These are phyloP conservation scores for Cheilosia impressa DNA, from an alignment of 2,888 invertebrate genomes.

Conservation along the genomic window DNA sequence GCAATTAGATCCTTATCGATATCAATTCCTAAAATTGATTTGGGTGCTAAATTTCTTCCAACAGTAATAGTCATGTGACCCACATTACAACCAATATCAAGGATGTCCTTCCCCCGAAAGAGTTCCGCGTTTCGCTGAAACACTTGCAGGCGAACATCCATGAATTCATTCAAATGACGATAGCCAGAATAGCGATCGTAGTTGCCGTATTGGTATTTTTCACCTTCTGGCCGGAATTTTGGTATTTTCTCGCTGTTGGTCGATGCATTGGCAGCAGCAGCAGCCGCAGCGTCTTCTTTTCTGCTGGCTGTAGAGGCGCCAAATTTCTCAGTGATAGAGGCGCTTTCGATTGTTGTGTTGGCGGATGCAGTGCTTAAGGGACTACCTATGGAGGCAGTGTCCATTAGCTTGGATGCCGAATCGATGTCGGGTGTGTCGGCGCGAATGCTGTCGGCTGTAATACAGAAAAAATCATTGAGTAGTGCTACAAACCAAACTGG, in stretches of 20 bases:
- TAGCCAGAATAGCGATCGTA: constrained; percentile 99
- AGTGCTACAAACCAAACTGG: neutral
- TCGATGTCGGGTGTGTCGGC: constrained; percentile 80
- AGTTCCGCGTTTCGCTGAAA: constrained; percentile 91
- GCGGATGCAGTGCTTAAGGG: constrained; percentile 57
- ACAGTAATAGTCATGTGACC: constrained; percentile 97
- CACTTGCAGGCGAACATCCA: constrained; percentile 92
- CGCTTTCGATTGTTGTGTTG: constrained; percentile 53
- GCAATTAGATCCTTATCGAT: constrained; percentile 94
- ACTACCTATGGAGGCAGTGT: constrained; percentile 54
- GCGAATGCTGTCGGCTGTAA: constrained; percentile 79
- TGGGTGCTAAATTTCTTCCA: constrained; percentile 93
- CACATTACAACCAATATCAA: constrained; percentile 99
- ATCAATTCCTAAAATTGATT: constrained; percentile 95
- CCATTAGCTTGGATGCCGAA: constrained; percentile 43
- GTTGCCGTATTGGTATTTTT: constrained; percentile 96
- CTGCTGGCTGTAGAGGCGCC: constrained; percentile 11
- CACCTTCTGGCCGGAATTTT: constrained; percentile 89
- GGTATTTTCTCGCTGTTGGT: constrained; percentile 76
- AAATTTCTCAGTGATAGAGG: constrained; percentile 23
- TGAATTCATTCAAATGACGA: constrained; percentile 91
- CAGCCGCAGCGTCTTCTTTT: constrained; percentile 13
- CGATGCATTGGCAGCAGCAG: constrained; percentile 4
- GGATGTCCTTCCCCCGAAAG: constrained; percentile 94
- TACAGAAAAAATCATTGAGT: neutral